A percentile compares a stretch with the other conserved stretches of the same genome.
phyloP scores from a whole-genome alignment of 2,888 invertebrate genomes.

The Lampropteryx suffumata region DNA sequence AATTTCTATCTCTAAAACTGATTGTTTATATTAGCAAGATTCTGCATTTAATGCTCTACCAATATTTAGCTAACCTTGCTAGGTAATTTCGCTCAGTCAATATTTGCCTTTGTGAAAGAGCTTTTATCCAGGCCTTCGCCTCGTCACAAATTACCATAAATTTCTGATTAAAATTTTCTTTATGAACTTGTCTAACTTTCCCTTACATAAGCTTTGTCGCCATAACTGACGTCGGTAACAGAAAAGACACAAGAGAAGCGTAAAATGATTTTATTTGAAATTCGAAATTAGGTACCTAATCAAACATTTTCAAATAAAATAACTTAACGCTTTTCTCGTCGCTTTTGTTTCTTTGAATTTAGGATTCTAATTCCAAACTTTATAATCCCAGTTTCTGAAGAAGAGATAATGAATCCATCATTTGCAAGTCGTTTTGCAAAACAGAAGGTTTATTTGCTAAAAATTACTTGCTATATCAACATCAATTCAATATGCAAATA shows the following conservation, averaged over 20 bases:
- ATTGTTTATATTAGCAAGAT: conserved; percentile 16
- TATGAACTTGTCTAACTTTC: conserved; percentile 40
- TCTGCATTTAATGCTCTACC: conserved; percentile 22
- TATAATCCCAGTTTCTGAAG: conserved; percentile 9
- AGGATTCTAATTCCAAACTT: conserved; percentile 8
- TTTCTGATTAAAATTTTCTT: conserved; percentile 55
- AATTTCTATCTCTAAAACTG: conserved; percentile 3
- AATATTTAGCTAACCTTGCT: conserved; percentile 31
- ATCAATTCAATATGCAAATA: conserved; percentile 28
- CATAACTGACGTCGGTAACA: conserved; percentile 35
- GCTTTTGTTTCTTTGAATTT: conserved; percentile 24
- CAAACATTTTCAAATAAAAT: conserved; percentile 30
- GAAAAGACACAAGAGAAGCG: no score
- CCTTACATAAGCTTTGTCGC: conserved; percentile 28
- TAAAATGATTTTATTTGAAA: no score
- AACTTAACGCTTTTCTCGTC: conserved; percentile 17
- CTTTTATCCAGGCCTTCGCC: conserved; percentile 39
- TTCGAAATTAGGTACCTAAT: no score
- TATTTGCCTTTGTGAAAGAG: conserved; percentile 47
- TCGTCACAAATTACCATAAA: conserved; percentile 56
- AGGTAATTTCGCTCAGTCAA: conserved; percentile 47
- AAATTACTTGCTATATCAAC: conserved; percentile 20
- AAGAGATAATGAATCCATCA: conserved; percentile 12
- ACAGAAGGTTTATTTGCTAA: conserved; percentile 15
- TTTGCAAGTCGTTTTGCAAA: conserved; percentile 11